Evolutionary conservation across 2,888 invertebrate species (phyloP), one percentile per base, ranked within the genome.

Genomic region (Serripes groenlandicus): DNA sequence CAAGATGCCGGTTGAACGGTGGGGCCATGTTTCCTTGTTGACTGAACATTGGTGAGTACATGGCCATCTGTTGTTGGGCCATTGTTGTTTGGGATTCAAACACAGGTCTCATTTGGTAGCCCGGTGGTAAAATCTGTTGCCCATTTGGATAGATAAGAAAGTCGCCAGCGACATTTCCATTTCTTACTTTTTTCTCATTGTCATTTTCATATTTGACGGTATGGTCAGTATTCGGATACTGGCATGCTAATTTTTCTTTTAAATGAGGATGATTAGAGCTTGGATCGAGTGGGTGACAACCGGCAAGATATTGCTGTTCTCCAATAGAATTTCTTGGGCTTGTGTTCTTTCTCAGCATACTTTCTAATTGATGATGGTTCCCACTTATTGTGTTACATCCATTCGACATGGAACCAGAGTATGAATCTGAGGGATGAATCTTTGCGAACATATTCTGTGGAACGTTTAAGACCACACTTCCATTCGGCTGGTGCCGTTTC

Each of bases 171-270:
- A 37, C 66, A 42, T 66, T 66, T 42, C 42, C 70, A 26, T 56
- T 56, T n/a, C 32, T 21, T 5, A 54, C 54, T 15, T 15, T 56
- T 32, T 54, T 54, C n/a, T 56, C 54, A 56, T 52, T 32, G 54
- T 56, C 70, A 70, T 42, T 66, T 66, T 66, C 66, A 26, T 66
- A 66, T 42, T 73, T 62, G 9, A 58, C 37, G 30, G 18, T 30
- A 26, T 91, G 91, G 77, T 92, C 91, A 76, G 86, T 86, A 78
- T 91, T 92, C 78, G 91, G 90, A 75, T 88, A 90, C 76, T 90
- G 91, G 35, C 90, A 79, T 75, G 91, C 81, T 26, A 92, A 76
- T 78, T 92, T 92, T 72, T 93, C 92, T 72, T 92, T 92, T 26
- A 93, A 86, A 58, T 91, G 88, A 3, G 89, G 66, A 66, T 66